Evolutionary conservation across 2,113 vertebrate genomes (phyloP).

Genomic region (Addax nasomaculatus): DNA sequence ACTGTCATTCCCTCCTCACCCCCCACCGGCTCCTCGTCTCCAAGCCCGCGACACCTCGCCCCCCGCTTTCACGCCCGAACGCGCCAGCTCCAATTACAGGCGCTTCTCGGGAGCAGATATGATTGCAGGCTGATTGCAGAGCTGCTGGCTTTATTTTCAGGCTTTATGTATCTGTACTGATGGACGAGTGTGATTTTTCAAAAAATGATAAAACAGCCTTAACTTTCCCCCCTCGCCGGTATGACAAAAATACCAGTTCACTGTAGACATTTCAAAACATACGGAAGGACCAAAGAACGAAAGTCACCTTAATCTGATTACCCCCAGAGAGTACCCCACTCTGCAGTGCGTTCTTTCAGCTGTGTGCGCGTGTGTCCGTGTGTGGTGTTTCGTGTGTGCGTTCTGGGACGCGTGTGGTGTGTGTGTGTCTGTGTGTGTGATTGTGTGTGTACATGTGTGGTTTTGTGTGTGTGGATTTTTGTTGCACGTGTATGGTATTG

Average conservation of each 20-base stretch:
- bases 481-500: too few species aligned
- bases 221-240: not conserved
- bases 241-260: not conserved
- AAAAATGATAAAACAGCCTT: not conserved
- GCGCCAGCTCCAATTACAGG: not conserved
- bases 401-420: not conserved
- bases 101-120: not conserved
- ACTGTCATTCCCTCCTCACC: not conserved
- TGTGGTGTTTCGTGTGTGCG: not conserved
- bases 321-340: not conserved
- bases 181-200: not conserved
- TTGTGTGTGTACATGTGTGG: not conserved
- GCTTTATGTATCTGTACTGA: not conserved
- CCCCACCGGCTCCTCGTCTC: not conserved
- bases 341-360: not conserved
- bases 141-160: not conserved
- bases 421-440: too few species aligned
- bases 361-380: accelerated
- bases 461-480: too few species aligned
- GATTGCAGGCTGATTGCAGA: not conserved
- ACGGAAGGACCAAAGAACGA: not conserved
- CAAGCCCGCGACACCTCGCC: not conserved
- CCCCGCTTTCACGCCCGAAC: not conserved
- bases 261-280: not conserved
- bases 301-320: not conserved